Conservation (phyloP, 2,888 invertebrate genomes). For the Nephrotoma guestfalica region DNA sequence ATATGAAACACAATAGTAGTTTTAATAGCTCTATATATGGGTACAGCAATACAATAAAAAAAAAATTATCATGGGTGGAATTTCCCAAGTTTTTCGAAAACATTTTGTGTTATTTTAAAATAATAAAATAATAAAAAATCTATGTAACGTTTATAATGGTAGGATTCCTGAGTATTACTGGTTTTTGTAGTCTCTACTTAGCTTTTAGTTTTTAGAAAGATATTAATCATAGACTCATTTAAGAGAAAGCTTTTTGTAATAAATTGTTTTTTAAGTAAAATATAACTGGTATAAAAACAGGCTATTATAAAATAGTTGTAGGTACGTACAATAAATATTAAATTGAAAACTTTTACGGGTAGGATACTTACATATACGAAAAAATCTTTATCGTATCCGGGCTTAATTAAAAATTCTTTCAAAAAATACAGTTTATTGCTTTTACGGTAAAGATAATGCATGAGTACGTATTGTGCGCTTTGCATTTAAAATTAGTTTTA, state of each 20-base stretch:
- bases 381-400: neutral
- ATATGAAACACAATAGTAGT: neutral
- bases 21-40: neutral
- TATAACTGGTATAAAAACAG: neutral
- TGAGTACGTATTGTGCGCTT: neutral
- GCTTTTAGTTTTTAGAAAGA: neutral
- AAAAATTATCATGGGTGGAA: neutral
- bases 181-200: neutral
- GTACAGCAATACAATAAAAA: neutral
- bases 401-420: neutral
- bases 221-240: neutral
- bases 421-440: neutral
- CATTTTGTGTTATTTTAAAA: neutral
- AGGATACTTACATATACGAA: neutral
- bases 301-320: neutral
- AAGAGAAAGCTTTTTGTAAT: neutral
- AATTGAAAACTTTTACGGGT: neutral
- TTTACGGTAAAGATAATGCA: neutral
- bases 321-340: neutral
- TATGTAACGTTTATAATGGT: neutral
- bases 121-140: neutral
- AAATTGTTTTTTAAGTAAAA: neutral
- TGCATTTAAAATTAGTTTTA: neutral
- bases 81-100: neutral
- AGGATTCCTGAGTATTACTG: neutral